phyloP scores from a whole-genome alignment of 2,113 vertebrate species.

The Apteryx owenii region DNA sequence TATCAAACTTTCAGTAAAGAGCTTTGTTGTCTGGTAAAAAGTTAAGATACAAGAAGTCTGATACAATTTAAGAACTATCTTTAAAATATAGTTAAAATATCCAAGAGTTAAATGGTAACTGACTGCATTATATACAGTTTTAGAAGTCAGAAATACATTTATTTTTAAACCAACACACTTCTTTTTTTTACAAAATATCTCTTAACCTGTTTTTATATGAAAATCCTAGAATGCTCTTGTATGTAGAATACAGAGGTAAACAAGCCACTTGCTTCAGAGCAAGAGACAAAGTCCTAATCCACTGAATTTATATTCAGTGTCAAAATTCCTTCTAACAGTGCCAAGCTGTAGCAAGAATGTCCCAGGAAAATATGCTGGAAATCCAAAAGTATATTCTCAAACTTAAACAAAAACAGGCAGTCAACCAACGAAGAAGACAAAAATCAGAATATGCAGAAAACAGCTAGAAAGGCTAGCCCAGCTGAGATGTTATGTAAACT shows the following conservation, averaged over 20 bases:
- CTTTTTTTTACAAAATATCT: not conserved
- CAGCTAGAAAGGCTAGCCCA: not conserved
- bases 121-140: not conserved
- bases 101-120: not conserved
- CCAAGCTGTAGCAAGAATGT: not conserved
- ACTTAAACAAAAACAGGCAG: not conserved
- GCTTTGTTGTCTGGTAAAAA: not conserved
- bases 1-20: not conserved
- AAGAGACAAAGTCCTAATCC: not conserved
- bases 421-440: not conserved
- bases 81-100: not conserved
- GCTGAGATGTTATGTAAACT: constrained; percentile 35
- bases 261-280: not conserved
- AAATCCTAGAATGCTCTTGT: not conserved
- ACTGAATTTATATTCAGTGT: not conserved
- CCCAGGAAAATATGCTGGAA: not conserved
- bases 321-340: not conserved
- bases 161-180: not conserved
- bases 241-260: not conserved
- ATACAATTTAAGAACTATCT: not conserved
- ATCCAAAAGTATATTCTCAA: not conserved
- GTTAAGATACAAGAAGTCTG: not conserved
- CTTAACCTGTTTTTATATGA: not conserved
- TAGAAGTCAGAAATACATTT: not conserved
- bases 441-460: not conserved